These are phyloP conservation scores for Celastrina argiolus DNA, from an alignment of 2,888 invertebrate species.

Conservation along the genomic window DNA sequence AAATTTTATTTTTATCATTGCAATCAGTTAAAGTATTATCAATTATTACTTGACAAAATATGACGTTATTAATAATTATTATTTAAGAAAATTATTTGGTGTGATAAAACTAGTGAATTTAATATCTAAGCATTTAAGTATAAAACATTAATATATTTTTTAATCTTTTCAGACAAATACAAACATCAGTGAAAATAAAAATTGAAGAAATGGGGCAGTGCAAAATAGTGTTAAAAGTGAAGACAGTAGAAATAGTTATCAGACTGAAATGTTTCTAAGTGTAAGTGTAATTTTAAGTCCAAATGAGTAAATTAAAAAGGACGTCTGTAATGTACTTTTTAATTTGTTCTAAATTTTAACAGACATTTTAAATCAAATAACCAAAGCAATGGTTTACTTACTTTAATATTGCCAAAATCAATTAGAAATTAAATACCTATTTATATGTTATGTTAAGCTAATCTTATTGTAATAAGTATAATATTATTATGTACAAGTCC, in stretches of 20 bases:
- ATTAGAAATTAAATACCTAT: neutral
- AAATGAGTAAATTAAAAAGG: constrained; percentile 55
- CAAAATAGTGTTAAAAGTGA: constrained; percentile 31
- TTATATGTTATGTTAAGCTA: neutral
- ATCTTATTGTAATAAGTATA: neutral
- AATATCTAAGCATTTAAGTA: no score
- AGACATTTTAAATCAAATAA: constrained; percentile 38
- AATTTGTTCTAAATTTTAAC: constrained; percentile 48
- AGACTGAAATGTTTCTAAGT: constrained; percentile 25
- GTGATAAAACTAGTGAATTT: no score
- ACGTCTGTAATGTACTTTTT: constrained; percentile 49
- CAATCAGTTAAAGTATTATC: neutral
- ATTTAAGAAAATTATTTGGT: no score
- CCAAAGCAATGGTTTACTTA: constrained; percentile 48
- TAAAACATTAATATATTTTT: neutral
- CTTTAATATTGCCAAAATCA: constrained; percentile 26
- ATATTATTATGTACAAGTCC: constrained; percentile 17
- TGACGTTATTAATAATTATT: no score
- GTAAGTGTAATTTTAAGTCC: constrained; percentile 26
- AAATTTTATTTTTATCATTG: neutral
- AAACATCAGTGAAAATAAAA: neutral
- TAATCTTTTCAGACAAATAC: constrained; percentile 21
- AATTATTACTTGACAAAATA: no score
- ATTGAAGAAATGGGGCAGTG: constrained; percentile 27
- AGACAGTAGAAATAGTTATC: constrained; percentile 20